Evolutionary conservation across 2,888 invertebrate species (phyloP), one percentile per base, ranked within the genome.

Genomic region (Philopedon plagiatum): DNA sequence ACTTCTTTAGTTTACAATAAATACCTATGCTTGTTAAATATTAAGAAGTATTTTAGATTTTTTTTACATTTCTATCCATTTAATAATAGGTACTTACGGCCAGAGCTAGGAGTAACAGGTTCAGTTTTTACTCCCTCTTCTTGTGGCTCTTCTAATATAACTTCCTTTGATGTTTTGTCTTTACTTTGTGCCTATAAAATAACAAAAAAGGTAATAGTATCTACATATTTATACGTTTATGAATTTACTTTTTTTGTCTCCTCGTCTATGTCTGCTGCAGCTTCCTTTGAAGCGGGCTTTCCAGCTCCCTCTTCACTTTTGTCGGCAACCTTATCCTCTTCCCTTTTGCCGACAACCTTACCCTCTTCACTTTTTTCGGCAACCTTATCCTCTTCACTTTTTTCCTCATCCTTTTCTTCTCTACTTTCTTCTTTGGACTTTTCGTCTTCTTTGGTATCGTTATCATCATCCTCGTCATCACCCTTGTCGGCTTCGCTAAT

Each of bases 251-350:
- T 39, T 11, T 34, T 46, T 11, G 8, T 0, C n/a, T 60, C 71
- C 37, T 65, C 69, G n/a, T 73, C 56, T 29, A 41, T 41, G 32
- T 65, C 69, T 67, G 69, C 67, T 23, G 51, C 57, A 64, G 62
- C 71, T 37, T 61, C 74, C 74, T 19, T 56, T 32, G 56, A 56
- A 2, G 9, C 19, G 8, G 46, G 46, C 8, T 46, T n/a, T 46
- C 11, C 21, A n/a, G n/a, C n/a, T n/a, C 57, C 57, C 60, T 71
- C 71, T 57, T 73, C 76, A 54, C 76, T 76, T 63, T 75, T 65
- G 63, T 78, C 73, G 77, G 70, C 71, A 54, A 78, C 76, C 61
- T 76, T 76, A 63, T 77, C 72, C 63, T 74, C 68, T 72, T 76
- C 75, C n/a, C n/a, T 39, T 15, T 39, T n/a, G 3, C 15, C 26